Evolutionary conservation across 2,113 vertebrate genomes (phyloP), one percentile per base, ranked within the genome.

Genomic region (Piprites chloris): DNA sequence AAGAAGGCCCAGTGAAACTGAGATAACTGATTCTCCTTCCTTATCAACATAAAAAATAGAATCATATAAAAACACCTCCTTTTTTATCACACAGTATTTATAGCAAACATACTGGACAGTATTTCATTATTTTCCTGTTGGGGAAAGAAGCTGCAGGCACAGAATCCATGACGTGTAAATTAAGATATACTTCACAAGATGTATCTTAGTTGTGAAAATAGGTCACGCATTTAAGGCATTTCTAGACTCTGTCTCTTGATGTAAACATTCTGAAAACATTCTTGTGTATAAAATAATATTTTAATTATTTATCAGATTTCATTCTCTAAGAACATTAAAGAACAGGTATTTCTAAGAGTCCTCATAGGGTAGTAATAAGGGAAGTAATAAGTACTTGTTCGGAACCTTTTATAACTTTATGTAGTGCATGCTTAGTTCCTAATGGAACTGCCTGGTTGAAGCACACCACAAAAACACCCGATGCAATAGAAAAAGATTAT

Each of bases 191-290:
- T 84, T 86, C 85, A 55, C 37, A 71, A 85, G 90, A 79, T 47
- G 11, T 55, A 88, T 91, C 63, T 79, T 73, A 66, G 68, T 74
- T 86, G 35, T 92, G 72, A 94, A 95, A 95, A 79, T 92, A 96
- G 92, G 95, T 92, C 90, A 96, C 22, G 41, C 27, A 77, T 90
- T 88, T 81, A 72, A 90, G 92, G 68, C 82, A 88, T 72, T 92
- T 95, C 68, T 52, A 87, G 68, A 75, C 41, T 84, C 44, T 85
- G 53, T 82, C 77, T 61, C 63, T 52, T 30, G 37, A 88, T 84
- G 79, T 72, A 93, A 93, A 89, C 86, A 92, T 73, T 94, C 72
- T 86, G 69, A 94, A 95, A 94, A 90, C 55, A 56, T 81, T 62
- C 62, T 78, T 79, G n/a, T 61, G 72, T 75, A 79, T 46, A 81